Evolutionary conservation across 2,797 vertebrate genomes (phyloP), one percentile per base, ranked within the genome.

Genomic region (Hipposideros larvatus): DNA sequence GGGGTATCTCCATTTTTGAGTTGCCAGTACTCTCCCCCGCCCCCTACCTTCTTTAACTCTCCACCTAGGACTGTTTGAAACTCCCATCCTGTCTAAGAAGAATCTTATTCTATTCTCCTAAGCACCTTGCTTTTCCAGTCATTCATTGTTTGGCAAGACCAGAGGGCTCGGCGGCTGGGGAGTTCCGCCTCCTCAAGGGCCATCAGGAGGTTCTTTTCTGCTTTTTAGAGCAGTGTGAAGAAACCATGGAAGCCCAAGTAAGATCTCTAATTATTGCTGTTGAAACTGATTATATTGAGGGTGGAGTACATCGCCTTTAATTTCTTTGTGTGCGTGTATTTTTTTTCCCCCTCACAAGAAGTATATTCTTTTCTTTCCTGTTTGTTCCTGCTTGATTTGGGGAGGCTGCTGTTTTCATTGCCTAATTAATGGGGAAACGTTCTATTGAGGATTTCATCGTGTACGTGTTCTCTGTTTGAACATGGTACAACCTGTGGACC

Each of bases 401-500:
- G 98, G 98, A 98, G 98, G 98, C 97, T 98, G 98, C 97, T 91
- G 71, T 77, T 98, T 98, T 98, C 98, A 90, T 91, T 98, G 89
- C 94, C 97, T 98, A 98, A 98, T 98, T 98, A 98, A 95, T 95
- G 97, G 97, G 97, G 97, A 98, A 95, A 95, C 87, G 95, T 96
- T 87, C 96, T 97, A 96, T 95, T 93, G 79, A 97, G 94, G 95
- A 97, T 98, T 98, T 97, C 97, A 79, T 97, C 89, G 90, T 68
- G 15, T 80, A 28, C 41, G 24, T 95, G 95, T 96, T 97, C 97
- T 93, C 8, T 97, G 98, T 98, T 98, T 97, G 98, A 98, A 98
- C 98, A 98, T 97, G 98, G 98, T 95, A 37, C 83, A 97, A 95
- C 98, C 97, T 98, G 97, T 97, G 98, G 98, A 97, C 98, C 97